Evolutionary conservation across 2,113 vertebrate genomes (phyloP).

Genomic region (Beaufortia kweichowensis): DNA sequence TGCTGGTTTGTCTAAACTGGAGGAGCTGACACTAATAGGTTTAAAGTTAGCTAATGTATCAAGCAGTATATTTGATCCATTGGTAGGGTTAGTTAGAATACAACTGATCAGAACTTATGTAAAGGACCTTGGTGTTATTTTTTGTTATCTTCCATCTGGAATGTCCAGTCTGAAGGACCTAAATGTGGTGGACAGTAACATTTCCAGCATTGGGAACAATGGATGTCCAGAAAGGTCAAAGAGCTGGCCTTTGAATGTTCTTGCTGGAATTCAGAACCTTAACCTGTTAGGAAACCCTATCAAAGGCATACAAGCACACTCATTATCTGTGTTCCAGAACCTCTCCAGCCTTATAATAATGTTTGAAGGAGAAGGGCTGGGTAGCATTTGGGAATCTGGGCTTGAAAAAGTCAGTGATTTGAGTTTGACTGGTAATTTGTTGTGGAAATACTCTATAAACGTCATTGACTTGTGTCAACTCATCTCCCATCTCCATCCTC

Average conservation of each 20-base stretch:
- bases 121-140: conserved; percentile 42
- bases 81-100: conserved; percentile 38
- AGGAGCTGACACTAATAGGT: conserved; percentile 33
- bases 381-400: conserved; percentile 48
- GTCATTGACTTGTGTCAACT: conserved; percentile 41
- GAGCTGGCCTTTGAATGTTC: conserved; percentile 25
- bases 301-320: conserved; percentile 16
- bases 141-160: conserved; percentile 40
- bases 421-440: background rate
- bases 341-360: conserved; percentile 41
- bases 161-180: conserved; percentile 37
- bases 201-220: conserved; percentile 20
- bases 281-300: conserved; percentile 18
- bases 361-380: conserved; percentile 14
- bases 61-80: conserved; percentile 28
- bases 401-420: conserved; percentile 37
- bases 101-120: conserved; percentile 1
- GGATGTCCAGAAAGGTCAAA: conserved; percentile 31
- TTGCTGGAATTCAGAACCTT: conserved; percentile 46
- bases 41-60: conserved; percentile 21
- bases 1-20: conserved; percentile 41
- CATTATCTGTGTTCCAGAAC: conserved; percentile 47
- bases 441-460: background rate
- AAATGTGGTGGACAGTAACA: background rate
- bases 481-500: conserved; percentile 19